Conservation (phyloP, 2,113 vertebrate species). For the Cebus imitator region DNA sequence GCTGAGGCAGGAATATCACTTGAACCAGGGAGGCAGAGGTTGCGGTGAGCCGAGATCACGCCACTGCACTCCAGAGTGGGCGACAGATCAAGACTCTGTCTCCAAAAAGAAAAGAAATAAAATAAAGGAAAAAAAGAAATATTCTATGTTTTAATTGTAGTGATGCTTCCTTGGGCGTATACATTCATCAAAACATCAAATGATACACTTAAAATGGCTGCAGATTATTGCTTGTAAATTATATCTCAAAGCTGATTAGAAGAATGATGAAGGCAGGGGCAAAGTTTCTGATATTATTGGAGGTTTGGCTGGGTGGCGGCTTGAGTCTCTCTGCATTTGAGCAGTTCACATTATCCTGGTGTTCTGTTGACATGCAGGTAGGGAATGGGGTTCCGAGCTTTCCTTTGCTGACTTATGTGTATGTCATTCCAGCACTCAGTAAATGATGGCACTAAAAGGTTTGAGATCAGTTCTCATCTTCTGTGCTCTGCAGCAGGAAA, state of each 20-base stretch:
- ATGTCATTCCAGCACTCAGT: background rate
- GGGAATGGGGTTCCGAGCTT: background rate
- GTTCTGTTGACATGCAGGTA: background rate
- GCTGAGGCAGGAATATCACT: too few relatives aligned
- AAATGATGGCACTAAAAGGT: conserved; percentile 40
- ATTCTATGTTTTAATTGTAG: background rate
- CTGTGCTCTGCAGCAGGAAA: conserved; percentile 26
- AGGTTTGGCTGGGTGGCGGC: background rate
- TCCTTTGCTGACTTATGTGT: conserved; percentile 24
- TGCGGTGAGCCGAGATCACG: too few relatives aligned
- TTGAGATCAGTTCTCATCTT: conserved; percentile 61
- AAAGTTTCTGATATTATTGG: background rate
- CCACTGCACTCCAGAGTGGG: too few relatives aligned
- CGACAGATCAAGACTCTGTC: too few relatives aligned
- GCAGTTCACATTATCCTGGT: rapidly evolving
- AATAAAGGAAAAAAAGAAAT: background rate
- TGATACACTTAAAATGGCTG: background rate
- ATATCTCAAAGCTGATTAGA: background rate
- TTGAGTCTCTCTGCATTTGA: background rate
- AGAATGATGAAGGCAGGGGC: background rate
- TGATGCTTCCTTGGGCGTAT: background rate
- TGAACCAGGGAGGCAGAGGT: too few relatives aligned
- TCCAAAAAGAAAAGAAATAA: too few relatives aligned
- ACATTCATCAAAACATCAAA: background rate
- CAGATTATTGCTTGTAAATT: background rate